A percentile compares a stretch with the other conserved stretches of the same genome.
Evolutionary conservation across 2,797 vertebrate genomes (phyloP).

Genomic region (Buceros bicornis): DNA sequence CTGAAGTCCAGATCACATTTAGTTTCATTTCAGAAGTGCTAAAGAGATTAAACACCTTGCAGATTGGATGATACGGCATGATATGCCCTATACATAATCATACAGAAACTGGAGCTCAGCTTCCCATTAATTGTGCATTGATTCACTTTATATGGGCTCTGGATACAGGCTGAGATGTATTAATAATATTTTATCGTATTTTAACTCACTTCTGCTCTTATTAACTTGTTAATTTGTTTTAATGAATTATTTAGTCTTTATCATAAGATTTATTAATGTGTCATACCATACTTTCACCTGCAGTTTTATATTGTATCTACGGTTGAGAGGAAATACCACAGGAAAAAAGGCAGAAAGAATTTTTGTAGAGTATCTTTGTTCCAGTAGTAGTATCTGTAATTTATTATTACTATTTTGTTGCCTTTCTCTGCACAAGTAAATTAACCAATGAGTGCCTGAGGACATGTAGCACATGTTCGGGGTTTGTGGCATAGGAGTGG

Average conservation of each 20-base stretch:
- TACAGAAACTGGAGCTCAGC: not conserved
- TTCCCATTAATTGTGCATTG: slow-evolving; percentile 58
- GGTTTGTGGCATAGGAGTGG: slow-evolving; percentile 75
- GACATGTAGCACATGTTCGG: slow-evolving; percentile 79
- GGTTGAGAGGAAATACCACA: not conserved
- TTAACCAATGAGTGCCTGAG: slow-evolving; percentile 81
- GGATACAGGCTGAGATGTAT: slow-evolving; percentile 41
- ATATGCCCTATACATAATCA: slow-evolving; percentile 14
- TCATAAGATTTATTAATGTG: slow-evolving; percentile 61
- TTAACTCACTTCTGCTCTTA: slow-evolving; percentile 66
- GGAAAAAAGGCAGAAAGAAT: slow-evolving; percentile 5
- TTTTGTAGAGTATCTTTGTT: slow-evolving; percentile 37
- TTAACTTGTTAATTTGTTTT: slow-evolving; percentile 66
- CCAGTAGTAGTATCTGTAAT: slow-evolving; percentile 46
- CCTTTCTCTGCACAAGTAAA: slow-evolving; percentile 78
- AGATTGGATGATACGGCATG: slow-evolving; percentile 18
- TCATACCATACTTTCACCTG: slow-evolving; percentile 40
- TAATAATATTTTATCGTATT: slow-evolving; percentile 68
- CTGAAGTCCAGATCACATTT: slow-evolving; percentile 31
- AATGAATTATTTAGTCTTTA: slow-evolving; percentile 60
- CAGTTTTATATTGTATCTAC: slow-evolving; percentile 34
- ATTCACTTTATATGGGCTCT: slow-evolving; percentile 50
- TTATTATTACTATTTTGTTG: slow-evolving; percentile 67
- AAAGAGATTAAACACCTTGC: slow-evolving; percentile 47
- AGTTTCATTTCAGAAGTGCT: slow-evolving; percentile 17